Evolutionary conservation across 2,113 vertebrate genomes (phyloP).

Genomic region (Salminus brasiliensis): DNA sequence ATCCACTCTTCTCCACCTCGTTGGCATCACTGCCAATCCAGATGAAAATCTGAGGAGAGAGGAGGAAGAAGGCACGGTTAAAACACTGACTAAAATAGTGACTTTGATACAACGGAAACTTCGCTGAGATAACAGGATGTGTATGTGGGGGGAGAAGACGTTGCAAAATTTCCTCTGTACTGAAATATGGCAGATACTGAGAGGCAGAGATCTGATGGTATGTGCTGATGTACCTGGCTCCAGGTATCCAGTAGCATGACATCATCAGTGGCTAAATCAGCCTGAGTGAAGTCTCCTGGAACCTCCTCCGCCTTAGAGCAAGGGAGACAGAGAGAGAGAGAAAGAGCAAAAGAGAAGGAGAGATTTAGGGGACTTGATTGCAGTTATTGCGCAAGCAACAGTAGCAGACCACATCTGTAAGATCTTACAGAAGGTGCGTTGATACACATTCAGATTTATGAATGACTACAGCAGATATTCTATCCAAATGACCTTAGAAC

Average conservation of each 20-base stretch:
- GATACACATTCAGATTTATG: no score
- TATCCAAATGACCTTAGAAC: no score
- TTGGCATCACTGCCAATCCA: constrained; percentile 78
- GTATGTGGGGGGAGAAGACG: background rate
- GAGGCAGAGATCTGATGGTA: background rate
- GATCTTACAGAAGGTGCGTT: background rate
- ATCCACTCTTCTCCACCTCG: constrained; percentile 65
- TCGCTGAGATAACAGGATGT: background rate
- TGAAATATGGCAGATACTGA: background rate
- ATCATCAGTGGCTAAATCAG: constrained; percentile 74
- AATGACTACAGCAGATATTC: no score
- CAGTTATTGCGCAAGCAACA: background rate
- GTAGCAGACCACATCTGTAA: background rate
- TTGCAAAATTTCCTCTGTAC: background rate
- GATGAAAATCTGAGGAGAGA: constrained; percentile 64
- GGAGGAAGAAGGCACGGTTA: background rate
- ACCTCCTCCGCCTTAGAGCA: constrained; percentile 72
- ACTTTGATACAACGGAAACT: background rate
- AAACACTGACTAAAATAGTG: background rate
- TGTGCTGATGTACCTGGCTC: constrained; percentile 63
- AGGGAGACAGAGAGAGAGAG: background rate
- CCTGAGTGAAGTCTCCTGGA: constrained; percentile 71
- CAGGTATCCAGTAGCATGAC: constrained; percentile 77
- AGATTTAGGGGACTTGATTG: background rate
- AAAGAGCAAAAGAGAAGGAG: background rate